Evolutionary conservation across 2,113 vertebrate genomes (phyloP).

Genomic region (Himantopus leucocephalus): DNA sequence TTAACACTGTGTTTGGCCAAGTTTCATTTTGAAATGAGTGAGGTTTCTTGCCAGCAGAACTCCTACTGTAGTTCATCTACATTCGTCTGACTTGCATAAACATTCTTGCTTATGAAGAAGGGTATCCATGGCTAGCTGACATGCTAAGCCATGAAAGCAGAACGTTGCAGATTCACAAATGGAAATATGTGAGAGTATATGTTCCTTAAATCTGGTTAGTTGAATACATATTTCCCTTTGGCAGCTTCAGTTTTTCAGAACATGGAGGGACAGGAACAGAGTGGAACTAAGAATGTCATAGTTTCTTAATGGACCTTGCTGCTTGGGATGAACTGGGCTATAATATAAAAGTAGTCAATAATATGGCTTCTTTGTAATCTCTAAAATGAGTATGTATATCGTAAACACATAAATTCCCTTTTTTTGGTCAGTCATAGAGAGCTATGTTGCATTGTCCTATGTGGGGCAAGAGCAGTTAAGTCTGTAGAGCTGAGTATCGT

Average conservation of each 20-base stretch:
- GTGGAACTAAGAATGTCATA: background rate
- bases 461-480: background rate
- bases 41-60: background rate
- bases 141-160: background rate
- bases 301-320: background rate
- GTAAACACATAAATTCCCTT: background rate
- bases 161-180: background rate
- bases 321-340: background rate
- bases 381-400: background rate
- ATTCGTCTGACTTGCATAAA: background rate
- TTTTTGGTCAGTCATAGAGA: background rate
- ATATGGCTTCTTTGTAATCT: background rate
- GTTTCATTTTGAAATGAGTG: background rate
- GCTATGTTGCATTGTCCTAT: background rate
- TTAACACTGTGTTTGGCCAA: background rate
- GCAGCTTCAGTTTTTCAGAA: background rate
- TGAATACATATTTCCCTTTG: background rate
- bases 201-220: background rate
- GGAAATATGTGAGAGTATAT: background rate
- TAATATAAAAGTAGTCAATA: background rate
- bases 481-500: background rate
- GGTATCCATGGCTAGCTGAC: background rate
- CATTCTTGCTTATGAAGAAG: background rate
- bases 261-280: accelerated
- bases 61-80: background rate